A percentile compares a stretch with the other conserved stretches of the same genome.
These are phyloP conservation scores for Stegana nigrithorax DNA, from an alignment of 2,888 invertebrate species.

Conservation along the genomic window DNA sequence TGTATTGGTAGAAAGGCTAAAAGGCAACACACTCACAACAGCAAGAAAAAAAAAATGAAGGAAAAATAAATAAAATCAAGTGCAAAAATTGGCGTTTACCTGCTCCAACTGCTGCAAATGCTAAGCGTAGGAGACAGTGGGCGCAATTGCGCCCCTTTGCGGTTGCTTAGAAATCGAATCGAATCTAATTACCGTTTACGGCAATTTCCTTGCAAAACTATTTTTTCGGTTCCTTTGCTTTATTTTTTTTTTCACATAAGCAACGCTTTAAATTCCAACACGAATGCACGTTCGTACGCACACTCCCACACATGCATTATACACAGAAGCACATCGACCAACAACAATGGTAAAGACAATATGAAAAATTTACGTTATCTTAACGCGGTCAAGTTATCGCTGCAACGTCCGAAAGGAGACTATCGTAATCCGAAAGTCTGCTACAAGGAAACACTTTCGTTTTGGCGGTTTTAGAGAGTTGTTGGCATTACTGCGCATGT, in stretches of 20 bases:
- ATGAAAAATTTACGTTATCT: too few species aligned
- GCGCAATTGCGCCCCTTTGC: background rate
- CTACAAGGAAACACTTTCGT: background rate
- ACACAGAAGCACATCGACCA: background rate
- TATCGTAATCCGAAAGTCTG: slow-evolving; percentile 33
- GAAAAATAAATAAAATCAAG: background rate
- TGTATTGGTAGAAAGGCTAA: background rate
- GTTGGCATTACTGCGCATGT: too few species aligned
- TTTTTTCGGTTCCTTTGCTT: background rate
- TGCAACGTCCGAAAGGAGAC: slow-evolving; percentile 54
- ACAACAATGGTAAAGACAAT: background rate
- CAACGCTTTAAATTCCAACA: slow-evolving; percentile 18
- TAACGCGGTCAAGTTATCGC: slow-evolving; percentile 42
- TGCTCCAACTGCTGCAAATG: background rate
- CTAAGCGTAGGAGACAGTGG: background rate
- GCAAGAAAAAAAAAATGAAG: background rate
- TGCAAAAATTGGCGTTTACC: slow-evolving; percentile 14
- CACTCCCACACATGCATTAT: slow-evolving; percentile 41
- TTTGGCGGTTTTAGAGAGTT: slow-evolving; percentile 18
- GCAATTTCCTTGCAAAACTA: slow-evolving; percentile 19
- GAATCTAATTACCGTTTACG: slow-evolving; percentile 40
- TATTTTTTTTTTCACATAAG: background rate
- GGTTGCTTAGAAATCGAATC: slow-evolving; percentile 11
- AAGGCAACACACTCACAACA: background rate
- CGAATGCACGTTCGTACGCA: slow-evolving; percentile 32